A percentile compares a stretch with the other conserved stretches of the same genome.
phyloP scores from a whole-genome alignment of 2,888 invertebrate genomes.

The Hyppa rectilinea region DNA sequence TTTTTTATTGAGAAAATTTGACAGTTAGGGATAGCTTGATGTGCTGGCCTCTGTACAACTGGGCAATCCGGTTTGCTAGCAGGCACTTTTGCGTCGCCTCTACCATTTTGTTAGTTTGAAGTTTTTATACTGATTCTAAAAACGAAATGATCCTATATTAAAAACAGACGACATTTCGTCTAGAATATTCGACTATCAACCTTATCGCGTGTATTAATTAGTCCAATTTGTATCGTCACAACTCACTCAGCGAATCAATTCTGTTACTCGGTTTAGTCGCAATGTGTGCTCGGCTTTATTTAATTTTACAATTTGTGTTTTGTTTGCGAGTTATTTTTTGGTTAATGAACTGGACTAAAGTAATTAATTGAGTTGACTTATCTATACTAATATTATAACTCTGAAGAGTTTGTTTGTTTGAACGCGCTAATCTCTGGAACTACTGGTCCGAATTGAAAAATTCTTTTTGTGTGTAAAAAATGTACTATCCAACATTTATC shows the following conservation, averaged over 20 bases:
- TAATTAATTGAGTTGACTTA: conserved; percentile 15
- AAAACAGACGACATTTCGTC: neutral
- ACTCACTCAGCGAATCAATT: conserved; percentile 66
- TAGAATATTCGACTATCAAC: conserved; percentile 21
- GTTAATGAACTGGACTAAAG: conserved; percentile 15
- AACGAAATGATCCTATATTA: too few species aligned
- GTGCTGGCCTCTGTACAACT: too few species aligned
- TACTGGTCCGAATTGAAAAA: too few species aligned
- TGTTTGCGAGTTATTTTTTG: conserved; percentile 21
- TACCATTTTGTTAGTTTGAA: neutral
- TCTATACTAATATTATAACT: too few species aligned
- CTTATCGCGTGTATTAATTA: conserved; percentile 79
- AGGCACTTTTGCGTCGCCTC: neutral
- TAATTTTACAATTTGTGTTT: conserved; percentile 27
- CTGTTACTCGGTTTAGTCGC: conserved; percentile 53
- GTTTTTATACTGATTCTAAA: conserved; percentile 12
- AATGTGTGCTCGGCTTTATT: conserved; percentile 25
- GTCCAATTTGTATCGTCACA: conserved; percentile 72
- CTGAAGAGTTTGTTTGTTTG: too few species aligned
- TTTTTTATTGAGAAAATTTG: too few species aligned
- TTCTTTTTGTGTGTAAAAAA: too few species aligned
- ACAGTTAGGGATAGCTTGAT: too few species aligned
- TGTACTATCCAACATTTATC: too few species aligned
- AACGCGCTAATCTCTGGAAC: too few species aligned
- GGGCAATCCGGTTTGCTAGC: too few species aligned